These are phyloP conservation scores for Taxidea taxus DNA, from an alignment of 2,113 vertebrate genomes.

Conservation along the genomic window DNA sequence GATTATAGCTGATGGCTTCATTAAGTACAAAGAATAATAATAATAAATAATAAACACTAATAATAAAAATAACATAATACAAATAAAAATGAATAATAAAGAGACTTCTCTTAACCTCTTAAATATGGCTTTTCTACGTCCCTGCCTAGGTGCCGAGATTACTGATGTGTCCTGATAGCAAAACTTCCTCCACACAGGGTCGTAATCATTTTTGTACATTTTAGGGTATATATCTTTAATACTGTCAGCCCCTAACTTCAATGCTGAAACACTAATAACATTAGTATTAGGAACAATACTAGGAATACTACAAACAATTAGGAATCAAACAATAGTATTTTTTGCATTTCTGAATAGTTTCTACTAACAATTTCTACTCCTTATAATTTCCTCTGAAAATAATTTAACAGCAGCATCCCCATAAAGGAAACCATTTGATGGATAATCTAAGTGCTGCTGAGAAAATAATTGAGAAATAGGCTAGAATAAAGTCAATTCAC, in stretches of 20 bases:
- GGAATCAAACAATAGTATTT: not conserved
- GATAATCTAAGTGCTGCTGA: not conserved
- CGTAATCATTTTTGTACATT: not conserved
- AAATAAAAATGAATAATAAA: not conserved
- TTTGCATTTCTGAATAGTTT: not conserved
- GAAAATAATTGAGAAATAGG: not conserved
- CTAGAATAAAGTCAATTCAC: not conserved
- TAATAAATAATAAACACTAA: too few species aligned
- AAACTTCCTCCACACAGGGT: not conserved
- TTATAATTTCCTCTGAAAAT: conserved; percentile 16
- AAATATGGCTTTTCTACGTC: not conserved
- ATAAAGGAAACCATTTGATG: conserved; percentile 14
- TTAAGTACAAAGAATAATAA: not conserved
- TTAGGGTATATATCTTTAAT: not conserved
- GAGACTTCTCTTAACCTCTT: not conserved
- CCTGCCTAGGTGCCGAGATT: not conserved
- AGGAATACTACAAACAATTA: too few species aligned
- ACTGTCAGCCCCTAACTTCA: not conserved
- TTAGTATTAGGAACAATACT: not conserved
- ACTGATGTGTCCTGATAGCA: not conserved
- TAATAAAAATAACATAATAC: too few species aligned
- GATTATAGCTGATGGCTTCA: not conserved
- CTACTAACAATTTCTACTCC: not conserved
- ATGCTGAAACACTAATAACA: not conserved
- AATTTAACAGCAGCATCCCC: not conserved